These are phyloP conservation scores for Invenusta paracnida DNA, from an alignment of 2,888 invertebrate genomes.

Conservation along the genomic window DNA sequence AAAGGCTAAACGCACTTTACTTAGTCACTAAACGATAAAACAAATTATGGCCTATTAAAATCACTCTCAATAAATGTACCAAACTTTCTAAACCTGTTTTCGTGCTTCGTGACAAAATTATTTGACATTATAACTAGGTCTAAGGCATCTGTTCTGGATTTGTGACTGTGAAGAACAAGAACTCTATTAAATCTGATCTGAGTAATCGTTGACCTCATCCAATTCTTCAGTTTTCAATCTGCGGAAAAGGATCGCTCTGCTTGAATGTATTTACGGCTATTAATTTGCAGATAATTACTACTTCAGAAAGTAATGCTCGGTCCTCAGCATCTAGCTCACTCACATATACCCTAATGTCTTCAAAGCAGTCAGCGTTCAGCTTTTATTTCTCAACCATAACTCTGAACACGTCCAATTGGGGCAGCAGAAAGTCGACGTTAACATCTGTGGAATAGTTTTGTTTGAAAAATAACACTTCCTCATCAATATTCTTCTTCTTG, in stretches of 20 bases:
- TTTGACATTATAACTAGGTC: background rate
- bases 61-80: background rate
- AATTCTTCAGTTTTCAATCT: slow-evolving; percentile 8
- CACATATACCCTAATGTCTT: background rate
- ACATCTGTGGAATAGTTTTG: slow-evolving; percentile 21
- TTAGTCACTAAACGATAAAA: background rate
- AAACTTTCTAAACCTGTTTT: background rate
- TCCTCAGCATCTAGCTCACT: slow-evolving; percentile 29
- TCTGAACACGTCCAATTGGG: background rate
- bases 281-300: slow-evolving; percentile 17
- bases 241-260: background rate
- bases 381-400: slow-evolving; percentile 4
- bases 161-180: background rate
- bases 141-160: background rate
- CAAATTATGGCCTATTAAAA: background rate
- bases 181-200: background rate
- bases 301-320: slow-evolving; percentile 10
- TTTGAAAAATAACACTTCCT: slow-evolving; percentile 6
- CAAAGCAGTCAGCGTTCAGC: slow-evolving; percentile 19
- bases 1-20: background rate
- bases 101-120: background rate
- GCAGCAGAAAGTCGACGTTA: slow-evolving; percentile 8
- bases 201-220: background rate
- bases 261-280: background rate
- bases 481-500: slow-evolving; percentile 17